Conservation (phyloP, 2,113 vertebrate species). For the Phasianus colchicus region DNA sequence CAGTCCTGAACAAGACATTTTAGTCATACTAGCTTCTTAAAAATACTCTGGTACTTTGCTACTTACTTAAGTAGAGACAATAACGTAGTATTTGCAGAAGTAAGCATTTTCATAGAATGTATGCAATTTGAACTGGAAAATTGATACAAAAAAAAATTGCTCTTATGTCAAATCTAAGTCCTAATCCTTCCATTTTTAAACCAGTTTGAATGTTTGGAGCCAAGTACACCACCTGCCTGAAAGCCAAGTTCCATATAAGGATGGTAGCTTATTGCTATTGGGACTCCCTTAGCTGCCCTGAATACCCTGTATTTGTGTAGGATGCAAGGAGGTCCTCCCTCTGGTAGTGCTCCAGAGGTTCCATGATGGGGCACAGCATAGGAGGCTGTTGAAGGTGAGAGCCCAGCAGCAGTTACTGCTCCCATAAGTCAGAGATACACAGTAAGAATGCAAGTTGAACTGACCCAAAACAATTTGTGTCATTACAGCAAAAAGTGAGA, state of each 20-base stretch:
- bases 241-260: background rate
- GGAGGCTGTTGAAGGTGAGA: background rate
- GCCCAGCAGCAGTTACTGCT: background rate
- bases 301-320: fast-evolving
- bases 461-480: background rate
- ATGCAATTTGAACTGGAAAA: background rate
- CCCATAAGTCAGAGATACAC: background rate
- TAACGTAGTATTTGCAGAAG: background rate
- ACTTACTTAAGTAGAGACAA: background rate
- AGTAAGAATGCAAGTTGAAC: background rate
- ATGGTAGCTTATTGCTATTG: background rate
- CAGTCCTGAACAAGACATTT: background rate
- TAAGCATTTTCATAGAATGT: background rate
- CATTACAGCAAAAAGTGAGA: background rate
- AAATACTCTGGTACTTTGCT: background rate
- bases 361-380: background rate
- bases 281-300: background rate
- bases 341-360: background rate
- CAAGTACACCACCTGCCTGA: background rate
- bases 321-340: background rate
- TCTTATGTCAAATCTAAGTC: background rate
- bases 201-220: background rate
- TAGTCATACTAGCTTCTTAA: background rate
- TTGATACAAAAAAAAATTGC: fast-evolving
- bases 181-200: background rate